Percentiles rank a stretch among this genome's conserved stretches.
Evolutionary conservation across 1,140 invertebrate species (phyloP).

Genomic region (Sycophila sp.): DNA sequence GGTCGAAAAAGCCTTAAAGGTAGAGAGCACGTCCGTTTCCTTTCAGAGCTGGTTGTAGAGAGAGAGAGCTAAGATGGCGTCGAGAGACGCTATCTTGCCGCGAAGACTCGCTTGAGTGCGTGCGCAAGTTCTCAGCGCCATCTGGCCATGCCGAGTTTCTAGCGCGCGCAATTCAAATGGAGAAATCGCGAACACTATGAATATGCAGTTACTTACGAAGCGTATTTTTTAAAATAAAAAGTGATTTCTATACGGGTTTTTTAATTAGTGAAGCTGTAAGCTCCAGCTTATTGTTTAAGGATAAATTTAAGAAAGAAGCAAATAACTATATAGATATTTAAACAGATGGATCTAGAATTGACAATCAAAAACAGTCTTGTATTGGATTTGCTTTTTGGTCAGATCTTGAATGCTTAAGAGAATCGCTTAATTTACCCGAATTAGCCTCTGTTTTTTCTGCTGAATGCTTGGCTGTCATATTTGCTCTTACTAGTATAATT

Average conservation of each 20-base stretch:
- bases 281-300: background rate
- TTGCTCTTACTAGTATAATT: background rate
- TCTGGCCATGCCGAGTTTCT: no score
- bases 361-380: background rate
- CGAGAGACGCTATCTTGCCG: no score
- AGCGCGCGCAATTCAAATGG: no score
- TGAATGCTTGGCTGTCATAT: background rate
- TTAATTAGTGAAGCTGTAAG: background rate
- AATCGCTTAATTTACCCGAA: background rate
- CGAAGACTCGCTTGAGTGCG: no score
- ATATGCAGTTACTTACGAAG: background rate
- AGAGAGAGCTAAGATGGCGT: no score
- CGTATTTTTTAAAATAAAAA: background rate
- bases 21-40: no score
- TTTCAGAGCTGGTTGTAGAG: no score
- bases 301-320: background rate
- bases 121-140: no score
- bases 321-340: background rate
- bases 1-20: no score
- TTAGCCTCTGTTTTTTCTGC: constrained; percentile 3
- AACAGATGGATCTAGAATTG: constrained; percentile 11
- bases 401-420: background rate
- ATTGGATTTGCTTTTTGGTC: constrained; percentile 8
- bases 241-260: background rate
- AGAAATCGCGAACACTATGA: no score